These are phyloP conservation scores for Enteromius trimaculatus DNA, from an alignment of 2,797 vertebrate species.

Conservation along the genomic window DNA sequence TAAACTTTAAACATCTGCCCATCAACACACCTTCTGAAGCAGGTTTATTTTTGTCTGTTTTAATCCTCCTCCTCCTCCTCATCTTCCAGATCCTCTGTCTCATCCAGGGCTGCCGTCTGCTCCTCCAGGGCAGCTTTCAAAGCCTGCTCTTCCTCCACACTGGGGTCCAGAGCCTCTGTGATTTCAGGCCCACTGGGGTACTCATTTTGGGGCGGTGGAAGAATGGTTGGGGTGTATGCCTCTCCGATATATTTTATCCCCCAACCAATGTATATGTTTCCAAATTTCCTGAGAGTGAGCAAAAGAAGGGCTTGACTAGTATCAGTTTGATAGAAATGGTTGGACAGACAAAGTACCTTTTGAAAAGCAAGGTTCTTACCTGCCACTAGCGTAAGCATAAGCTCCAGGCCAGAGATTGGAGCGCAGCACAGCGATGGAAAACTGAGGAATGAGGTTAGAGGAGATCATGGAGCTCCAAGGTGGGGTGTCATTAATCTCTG, in stretches of 20 bases:
- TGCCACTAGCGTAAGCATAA: slow-evolving; percentile 84
- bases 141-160: slow-evolving; percentile 83
- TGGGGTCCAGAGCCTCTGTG: slow-evolving; percentile 83
- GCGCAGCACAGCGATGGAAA: slow-evolving; percentile 84
- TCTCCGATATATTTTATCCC: slow-evolving; percentile 86
- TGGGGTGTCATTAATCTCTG: slow-evolving; percentile 81
- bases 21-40: background rate
- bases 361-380: slow-evolving; percentile 71
- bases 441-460: slow-evolving; percentile 81
- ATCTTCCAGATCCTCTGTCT: slow-evolving; percentile 76
- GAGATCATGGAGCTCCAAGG: slow-evolving; percentile 85
- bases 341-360: background rate
- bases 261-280: slow-evolving; percentile 94
- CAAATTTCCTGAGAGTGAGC: slow-evolving; percentile 83
- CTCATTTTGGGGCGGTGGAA: slow-evolving; percentile 76
- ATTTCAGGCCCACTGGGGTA: slow-evolving; percentile 82
- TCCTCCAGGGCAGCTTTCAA: slow-evolving; percentile 78
- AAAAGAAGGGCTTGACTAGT: background rate
- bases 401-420: slow-evolving; percentile 95
- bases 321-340: background rate
- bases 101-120: slow-evolving; percentile 71
- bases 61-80: slow-evolving; percentile 80
- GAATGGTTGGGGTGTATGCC: slow-evolving; percentile 76
- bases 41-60: slow-evolving; percentile 49
- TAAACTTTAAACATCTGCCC: background rate